Percentiles rank a stretch among this genome's conserved stretches.
Evolutionary conservation across 1,140 invertebrate genomes (phyloP).

Genomic region (Aradophagus sp.): DNA sequence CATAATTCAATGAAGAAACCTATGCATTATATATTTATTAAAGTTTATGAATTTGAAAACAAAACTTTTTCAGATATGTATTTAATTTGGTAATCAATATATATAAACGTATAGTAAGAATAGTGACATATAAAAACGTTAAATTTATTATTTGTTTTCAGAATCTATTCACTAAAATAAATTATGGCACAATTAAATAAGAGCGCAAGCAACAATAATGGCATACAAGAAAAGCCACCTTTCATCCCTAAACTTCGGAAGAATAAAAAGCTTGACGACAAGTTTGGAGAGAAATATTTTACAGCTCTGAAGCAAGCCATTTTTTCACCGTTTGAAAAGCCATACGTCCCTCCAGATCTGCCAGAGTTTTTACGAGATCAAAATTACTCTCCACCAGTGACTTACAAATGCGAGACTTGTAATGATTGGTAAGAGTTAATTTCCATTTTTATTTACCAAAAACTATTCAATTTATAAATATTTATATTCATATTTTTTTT

Average conservation of each 20-base stretch:
- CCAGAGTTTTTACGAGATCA: conserved; percentile 54
- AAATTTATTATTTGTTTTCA: conserved; percentile 5
- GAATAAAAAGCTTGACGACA: conserved; percentile 54
- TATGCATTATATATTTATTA: too few species aligned
- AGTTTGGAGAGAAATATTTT: conserved; percentile 59
- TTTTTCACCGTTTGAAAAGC: conserved; percentile 52
- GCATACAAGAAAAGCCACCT: not conserved
- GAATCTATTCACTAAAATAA: not conserved
- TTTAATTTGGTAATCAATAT: too few species aligned
- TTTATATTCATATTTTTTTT: too few species aligned
- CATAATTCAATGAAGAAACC: too few species aligned
- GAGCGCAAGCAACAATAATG: too few species aligned
- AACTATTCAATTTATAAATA: too few species aligned
- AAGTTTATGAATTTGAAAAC: too few species aligned
- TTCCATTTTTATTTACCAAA: not conserved
- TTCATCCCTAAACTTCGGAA: conserved; percentile 58
- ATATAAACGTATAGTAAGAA: too few species aligned
- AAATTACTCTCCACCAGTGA: conserved; percentile 24
- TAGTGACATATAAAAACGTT: too few species aligned
- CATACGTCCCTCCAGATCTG: conserved; percentile 59
- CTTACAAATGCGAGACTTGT: conserved; percentile 63
- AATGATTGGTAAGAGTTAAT: conserved; percentile 64
- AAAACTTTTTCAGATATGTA: too few species aligned
- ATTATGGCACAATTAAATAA: conserved; percentile 10
- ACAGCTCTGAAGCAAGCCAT: conserved; percentile 61